Conservation (phyloP, 2,888 invertebrate genomes). For the Athripsodes cinereus region DNA sequence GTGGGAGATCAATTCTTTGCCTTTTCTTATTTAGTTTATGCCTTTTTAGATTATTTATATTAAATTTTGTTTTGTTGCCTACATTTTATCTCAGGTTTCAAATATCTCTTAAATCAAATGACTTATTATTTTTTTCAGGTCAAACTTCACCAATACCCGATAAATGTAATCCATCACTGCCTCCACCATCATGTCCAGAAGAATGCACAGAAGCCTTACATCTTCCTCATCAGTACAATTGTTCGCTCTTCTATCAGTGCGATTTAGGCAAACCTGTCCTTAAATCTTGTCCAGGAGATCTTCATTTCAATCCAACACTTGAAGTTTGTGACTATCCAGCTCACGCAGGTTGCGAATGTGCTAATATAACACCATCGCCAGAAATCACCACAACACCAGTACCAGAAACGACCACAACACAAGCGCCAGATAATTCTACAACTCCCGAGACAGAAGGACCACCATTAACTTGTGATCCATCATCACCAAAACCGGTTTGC, state of each 20-base stretch:
- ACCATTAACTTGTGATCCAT: neutral
- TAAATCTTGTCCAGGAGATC: neutral
- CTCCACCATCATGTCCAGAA: neutral
- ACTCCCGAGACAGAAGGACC: too few species aligned
- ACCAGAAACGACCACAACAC: too few species aligned
- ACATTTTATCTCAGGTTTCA: too few species aligned
- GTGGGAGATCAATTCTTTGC: too few species aligned
- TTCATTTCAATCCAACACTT: neutral
- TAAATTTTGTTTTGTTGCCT: too few species aligned
- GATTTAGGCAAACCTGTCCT: neutral
- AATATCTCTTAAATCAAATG: too few species aligned
- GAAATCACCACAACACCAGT: too few species aligned
- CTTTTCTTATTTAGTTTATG: too few species aligned
- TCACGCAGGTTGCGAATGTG: neutral
- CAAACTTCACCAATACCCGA: neutral
- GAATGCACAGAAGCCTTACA: neutral
- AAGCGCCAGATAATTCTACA: too few species aligned
- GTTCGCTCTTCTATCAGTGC: neutral
- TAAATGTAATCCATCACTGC: neutral
- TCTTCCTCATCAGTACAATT: neutral
- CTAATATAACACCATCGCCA: too few species aligned
- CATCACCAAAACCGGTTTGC: conserved; percentile 14
- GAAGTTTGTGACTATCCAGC: conserved; percentile 1
- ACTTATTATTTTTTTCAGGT: too few species aligned
- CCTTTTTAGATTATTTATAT: too few species aligned